Percentiles rank a stretch among this genome's conserved stretches.
phyloP scores from a whole-genome alignment of 2,113 vertebrate genomes.

The Ondatra zibethicus region DNA sequence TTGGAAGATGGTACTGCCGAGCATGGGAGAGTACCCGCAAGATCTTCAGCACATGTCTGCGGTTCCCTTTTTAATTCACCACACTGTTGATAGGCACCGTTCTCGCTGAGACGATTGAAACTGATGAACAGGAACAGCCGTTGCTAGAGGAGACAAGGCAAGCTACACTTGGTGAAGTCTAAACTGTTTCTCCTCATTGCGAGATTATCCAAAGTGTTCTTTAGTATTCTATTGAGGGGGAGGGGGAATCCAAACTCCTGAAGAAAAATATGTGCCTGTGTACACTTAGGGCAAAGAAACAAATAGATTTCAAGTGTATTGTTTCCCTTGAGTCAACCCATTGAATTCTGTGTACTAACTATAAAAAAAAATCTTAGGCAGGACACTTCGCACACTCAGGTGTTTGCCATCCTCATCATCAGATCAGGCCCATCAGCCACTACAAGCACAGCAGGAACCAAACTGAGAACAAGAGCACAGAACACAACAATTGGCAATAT shows the following conservation, averaged over 20 bases:
- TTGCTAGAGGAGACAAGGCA: constrained; percentile 7
- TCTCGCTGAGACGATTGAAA: not conserved
- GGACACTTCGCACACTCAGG: not conserved
- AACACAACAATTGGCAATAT: not conserved
- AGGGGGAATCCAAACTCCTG: not conserved
- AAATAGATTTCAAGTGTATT: not conserved
- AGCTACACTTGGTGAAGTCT: not conserved
- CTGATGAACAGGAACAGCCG: not conserved
- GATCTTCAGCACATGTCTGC: not conserved
- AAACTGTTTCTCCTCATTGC: not conserved
- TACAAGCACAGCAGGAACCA: not conserved
- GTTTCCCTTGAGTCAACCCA: not conserved
- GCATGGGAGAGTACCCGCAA: not conserved
- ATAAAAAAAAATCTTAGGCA: not conserved
- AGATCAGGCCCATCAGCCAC: not conserved
- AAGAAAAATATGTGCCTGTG: not conserved
- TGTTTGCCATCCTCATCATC: not conserved
- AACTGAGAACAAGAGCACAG: not conserved
- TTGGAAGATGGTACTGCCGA: not conserved
- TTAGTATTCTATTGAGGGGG: not conserved
- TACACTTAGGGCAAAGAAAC: not conserved
- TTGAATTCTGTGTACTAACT: not conserved
- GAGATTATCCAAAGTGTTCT: not conserved
- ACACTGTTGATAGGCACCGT: not conserved
- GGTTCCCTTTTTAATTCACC: not conserved